Evolutionary conservation across 2,797 vertebrate genomes (phyloP).

Genomic region (Sternarchorhynchus goeldii): DNA sequence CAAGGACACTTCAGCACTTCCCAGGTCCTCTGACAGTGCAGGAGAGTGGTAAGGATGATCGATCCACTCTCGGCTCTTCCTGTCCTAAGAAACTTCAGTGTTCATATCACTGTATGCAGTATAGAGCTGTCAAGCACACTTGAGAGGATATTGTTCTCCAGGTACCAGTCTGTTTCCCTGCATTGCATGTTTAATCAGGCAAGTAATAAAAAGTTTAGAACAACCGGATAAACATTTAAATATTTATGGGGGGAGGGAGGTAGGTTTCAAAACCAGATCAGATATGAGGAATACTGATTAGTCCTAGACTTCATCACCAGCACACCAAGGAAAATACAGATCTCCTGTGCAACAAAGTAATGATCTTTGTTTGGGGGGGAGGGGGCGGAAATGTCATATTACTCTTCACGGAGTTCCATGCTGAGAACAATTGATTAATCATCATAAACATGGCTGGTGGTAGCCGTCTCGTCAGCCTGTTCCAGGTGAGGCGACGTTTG

Average conservation of each 20-base stretch:
- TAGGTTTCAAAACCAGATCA: slow-evolving; percentile 38
- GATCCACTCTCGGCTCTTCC: slow-evolving; percentile 1
- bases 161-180: not conserved
- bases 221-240: slow-evolving; percentile 45
- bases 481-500: not conserved
- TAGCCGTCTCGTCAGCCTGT: not conserved
- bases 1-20: slow-evolving; percentile 26
- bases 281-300: slow-evolving; percentile 42
- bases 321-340: not conserved
- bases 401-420: not conserved
- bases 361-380: not conserved
- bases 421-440: slow-evolving; percentile 3
- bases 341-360: slow-evolving; percentile 1
- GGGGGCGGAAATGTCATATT: not conserved
- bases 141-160: not conserved
- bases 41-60: not conserved
- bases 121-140: not conserved
- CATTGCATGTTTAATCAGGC: not conserved
- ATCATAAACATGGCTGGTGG: not conserved
- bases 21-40: slow-evolving; percentile 18
- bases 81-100: not conserved
- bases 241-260: slow-evolving; percentile 11
- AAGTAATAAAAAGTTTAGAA: slow-evolving; percentile 39
- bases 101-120: slow-evolving; percentile 7
- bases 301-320: not conserved